Evolutionary conservation across 1,140 invertebrate genomes (phyloP), one percentile per base, ranked within the genome.

Genomic region (Nautilus pompilius): DNA sequence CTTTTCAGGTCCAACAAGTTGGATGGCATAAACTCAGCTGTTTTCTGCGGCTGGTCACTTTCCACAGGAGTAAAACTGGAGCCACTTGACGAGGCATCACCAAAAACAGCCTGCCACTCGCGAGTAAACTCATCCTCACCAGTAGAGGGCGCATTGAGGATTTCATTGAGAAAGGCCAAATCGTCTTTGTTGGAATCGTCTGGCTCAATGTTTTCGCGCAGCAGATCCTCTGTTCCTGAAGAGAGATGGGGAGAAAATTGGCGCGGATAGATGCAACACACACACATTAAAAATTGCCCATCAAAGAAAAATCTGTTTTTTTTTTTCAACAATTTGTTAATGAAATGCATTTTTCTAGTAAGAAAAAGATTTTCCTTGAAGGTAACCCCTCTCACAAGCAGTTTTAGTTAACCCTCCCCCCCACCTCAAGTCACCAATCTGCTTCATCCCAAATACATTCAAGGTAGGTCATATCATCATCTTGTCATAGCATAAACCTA

Each of bases 111-210:
- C 53, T 76, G 70, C 80, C 81, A 82, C 58, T 83, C 77, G n/a
- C 68, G 66, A 17, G 75, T 69, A 60, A 82, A 82, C 48, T 77
- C 78, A 61, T 81, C 77, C 41, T 76, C 76, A 15, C 74, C 75
- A n/a, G 73, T 69, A 17, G 77, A 72, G 1, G 81, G 75, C 13
- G 75, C 74, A 36, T 80, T 83, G 29, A 85, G 69, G 62, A 85
- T 85, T 73, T 86, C 84, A 63, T 84, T 84, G 13, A 85, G 68
- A 33, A 85, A 69, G 6, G 81, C 76, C 70, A 84, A 72, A 57
- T 85, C 83, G 71, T 84, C 83, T 67, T 81, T 84, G 55, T 84
- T 83, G 17, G 66, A 60, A 57, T 83, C 81, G 29, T 80, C 77
- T 34, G 69, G 56, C 57, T 75, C 73, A 13, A 76, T 59, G 46